A percentile compares a stretch with the other conserved stretches of the same genome.
phyloP scores from a whole-genome alignment of 1,140 invertebrate species.

The Drosophila tsacasi region DNA sequence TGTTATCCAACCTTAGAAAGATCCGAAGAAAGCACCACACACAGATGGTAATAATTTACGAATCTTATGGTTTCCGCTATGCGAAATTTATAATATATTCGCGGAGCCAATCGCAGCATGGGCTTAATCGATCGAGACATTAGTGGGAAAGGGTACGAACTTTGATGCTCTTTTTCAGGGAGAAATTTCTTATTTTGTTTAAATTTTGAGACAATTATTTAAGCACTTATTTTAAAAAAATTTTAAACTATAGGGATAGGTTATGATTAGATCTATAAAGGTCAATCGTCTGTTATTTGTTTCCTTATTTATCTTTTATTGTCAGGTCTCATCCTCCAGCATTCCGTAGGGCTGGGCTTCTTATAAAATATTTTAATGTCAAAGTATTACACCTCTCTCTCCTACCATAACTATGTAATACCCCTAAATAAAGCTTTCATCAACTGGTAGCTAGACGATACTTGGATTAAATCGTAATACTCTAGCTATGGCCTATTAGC shows the following conservation, averaged over 20 bases:
- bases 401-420: background rate
- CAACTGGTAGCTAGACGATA: background rate
- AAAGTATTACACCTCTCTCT: background rate
- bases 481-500: conserved; percentile 9
- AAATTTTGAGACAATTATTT: background rate
- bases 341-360: too few species aligned
- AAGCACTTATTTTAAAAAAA: background rate
- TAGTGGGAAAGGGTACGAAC: background rate
- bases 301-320: background rate
- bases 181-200: background rate
- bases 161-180: conserved; percentile 10
- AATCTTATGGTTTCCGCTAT: conserved; percentile 40
- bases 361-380: background rate
- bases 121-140: conserved; percentile 30
- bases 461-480: conserved; percentile 28
- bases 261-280: background rate
- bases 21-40: conserved; percentile 60
- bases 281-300: background rate
- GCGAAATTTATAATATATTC: conserved; percentile 57
- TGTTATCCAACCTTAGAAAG: conserved; percentile 54
- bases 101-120: conserved; percentile 21
- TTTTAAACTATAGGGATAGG: background rate
- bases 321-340: too few species aligned
- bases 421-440: background rate
- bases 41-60: conserved; percentile 27